Evolutionary conservation across 2,888 invertebrate species (phyloP).

Genomic region (Brachypterus glaber): DNA sequence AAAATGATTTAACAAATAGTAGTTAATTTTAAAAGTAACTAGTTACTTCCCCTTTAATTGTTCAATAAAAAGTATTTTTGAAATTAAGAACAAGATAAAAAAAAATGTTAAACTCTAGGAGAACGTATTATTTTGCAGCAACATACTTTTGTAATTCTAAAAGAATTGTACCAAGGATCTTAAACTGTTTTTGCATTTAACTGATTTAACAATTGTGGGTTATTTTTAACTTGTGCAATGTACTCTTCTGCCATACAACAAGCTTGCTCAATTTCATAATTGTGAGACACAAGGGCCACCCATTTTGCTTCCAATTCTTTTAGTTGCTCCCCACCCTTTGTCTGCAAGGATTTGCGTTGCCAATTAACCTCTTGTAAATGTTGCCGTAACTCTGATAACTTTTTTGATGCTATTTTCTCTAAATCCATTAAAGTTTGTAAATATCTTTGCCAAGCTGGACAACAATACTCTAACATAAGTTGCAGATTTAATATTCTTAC

Average conservation of each 20-base stretch:
- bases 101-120: too few relatives aligned
- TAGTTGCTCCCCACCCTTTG: constrained; percentile 80
- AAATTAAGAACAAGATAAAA: too few relatives aligned
- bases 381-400: constrained; percentile 62
- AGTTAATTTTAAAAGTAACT: too few relatives aligned
- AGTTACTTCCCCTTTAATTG: too few relatives aligned
- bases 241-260: constrained; percentile 73
- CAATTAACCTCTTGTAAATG: constrained; percentile 91
- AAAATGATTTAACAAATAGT: too few relatives aligned
- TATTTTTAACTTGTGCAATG: constrained; percentile 29
- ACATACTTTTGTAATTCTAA: too few relatives aligned
- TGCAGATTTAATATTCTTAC: constrained; percentile 81
- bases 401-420: constrained; percentile 69
- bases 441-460: constrained; percentile 84
- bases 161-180: too few relatives aligned
- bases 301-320: constrained; percentile 84
- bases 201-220: constrained; percentile 21
- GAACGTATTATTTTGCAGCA: too few relatives aligned
- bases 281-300: constrained; percentile 93
- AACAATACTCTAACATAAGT: constrained; percentile 82
- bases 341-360: constrained; percentile 89
- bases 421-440: constrained; percentile 70
- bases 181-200: too few relatives aligned
- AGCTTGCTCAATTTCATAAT: constrained; percentile 93
- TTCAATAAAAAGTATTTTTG: too few relatives aligned